Evolutionary conservation across 2,113 vertebrate species (phyloP), one percentile per base, ranked within the genome.

Genomic region (Taxidea taxus): DNA sequence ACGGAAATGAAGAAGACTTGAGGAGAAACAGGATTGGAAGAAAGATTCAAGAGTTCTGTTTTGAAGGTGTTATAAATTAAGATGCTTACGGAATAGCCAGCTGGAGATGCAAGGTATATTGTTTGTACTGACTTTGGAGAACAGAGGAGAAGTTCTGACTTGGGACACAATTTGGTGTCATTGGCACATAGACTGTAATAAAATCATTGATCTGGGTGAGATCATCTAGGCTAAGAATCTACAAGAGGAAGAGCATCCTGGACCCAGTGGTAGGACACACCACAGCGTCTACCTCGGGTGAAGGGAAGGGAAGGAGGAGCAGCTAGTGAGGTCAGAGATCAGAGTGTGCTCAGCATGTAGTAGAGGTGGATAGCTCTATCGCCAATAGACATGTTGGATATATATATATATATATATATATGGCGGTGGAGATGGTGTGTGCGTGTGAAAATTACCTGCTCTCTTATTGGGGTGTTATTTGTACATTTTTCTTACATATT

Each of bases 341-440:
- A 77, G n/a, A 27, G n/a, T 31, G 5, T 64, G 11, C 68, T 66
- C 47, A 27, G 66, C 42, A 39, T 25, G n/a, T 51, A 9, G 64
- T 8, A 39, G 18, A 51, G 54, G 20, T 27, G 64, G 51, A 27
- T 27, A 27, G 34, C 20, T 47, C 66, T n/a, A n/a, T n/a, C 34
- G n/a, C 66, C 66, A 25, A 16, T 7, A 47, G 9, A 44, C 34
- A 12, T 58, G 13, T 68, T 78, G 29, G 74, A 39, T 15, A 16
- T 54, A 23, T 2, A 56, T 0, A 56, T 0, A 37, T 3, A n/a
- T 0, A 81, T 0, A 25, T 16, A 56, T 37, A 14, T 25, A 27
- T 60, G 23, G 58, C 2, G 9, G 9, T 21, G 20, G 54, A 56
- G 39, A 44, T 74, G 39, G 54, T 60, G 20, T 60, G 1, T 92